A percentile compares a stretch with the other conserved stretches of the same genome.
These are phyloP conservation scores for Dioctria rufipes DNA, from an alignment of 2,888 invertebrate species.

Conservation along the genomic window DNA sequence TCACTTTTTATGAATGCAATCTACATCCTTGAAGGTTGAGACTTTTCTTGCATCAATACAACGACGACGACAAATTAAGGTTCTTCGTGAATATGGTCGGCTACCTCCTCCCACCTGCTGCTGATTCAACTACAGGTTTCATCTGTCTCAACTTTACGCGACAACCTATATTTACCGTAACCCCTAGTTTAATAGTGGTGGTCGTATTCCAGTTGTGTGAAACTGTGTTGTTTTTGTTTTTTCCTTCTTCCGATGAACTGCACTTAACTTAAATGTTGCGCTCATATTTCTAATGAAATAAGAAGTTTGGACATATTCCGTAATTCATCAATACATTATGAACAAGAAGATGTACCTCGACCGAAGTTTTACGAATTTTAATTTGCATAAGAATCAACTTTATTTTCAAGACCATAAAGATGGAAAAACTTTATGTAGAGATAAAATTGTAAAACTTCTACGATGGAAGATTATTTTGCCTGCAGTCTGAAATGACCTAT, in stretches of 20 bases:
- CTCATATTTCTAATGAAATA: background rate
- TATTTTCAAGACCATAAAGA: background rate
- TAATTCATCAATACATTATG: too few species aligned
- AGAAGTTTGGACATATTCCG: too few species aligned
- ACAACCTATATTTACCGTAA: background rate
- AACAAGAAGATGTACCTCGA: background rate
- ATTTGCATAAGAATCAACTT: background rate
- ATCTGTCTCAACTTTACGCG: background rate
- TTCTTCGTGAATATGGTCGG: background rate
- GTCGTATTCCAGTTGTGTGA: background rate
- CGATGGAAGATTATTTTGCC: background rate
- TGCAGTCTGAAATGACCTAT: too few species aligned
- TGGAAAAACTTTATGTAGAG: background rate
- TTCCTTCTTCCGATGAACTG: background rate
- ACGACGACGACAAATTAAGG: too few species aligned
- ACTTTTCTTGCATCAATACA: background rate
- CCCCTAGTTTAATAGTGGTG: background rate
- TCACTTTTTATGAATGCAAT: constrained; percentile 7
- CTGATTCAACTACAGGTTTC: background rate
- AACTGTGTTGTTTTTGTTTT: background rate
- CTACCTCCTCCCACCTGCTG: background rate
- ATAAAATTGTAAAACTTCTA: background rate
- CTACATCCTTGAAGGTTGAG: background rate
- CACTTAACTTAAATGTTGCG: background rate
- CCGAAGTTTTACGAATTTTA: background rate